Evolutionary conservation across 2,888 invertebrate genomes (phyloP).

Genomic region (Mimumesa dahlbomi): DNA sequence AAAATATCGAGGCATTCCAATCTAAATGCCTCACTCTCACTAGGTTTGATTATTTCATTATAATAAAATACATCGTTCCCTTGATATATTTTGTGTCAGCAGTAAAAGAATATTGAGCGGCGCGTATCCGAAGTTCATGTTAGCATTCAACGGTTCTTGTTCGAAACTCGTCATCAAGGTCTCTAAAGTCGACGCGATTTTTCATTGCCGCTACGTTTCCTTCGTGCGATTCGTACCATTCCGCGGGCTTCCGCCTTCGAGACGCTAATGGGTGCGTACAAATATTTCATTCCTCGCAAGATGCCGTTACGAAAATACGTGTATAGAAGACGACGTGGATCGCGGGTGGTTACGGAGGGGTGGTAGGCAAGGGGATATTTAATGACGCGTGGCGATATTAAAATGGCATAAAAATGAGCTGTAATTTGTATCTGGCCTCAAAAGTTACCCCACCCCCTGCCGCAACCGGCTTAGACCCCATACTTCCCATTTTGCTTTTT

Average conservation of each 20-base stretch:
- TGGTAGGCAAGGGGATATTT: slow-evolving; percentile 73
- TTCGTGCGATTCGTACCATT: slow-evolving; percentile 54
- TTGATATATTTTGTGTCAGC: not conserved
- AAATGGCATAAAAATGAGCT: slow-evolving; percentile 80
- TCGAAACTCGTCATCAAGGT: slow-evolving; percentile 23
- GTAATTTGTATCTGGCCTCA: slow-evolving; percentile 79
- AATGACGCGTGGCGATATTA: slow-evolving; percentile 80
- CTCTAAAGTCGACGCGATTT: slow-evolving; percentile 52
- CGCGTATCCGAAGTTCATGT: not conserved
- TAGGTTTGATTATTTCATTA: too few species aligned
- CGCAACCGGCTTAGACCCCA: slow-evolving; percentile 49
- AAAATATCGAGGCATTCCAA: too few species aligned
- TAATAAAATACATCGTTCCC: not conserved
- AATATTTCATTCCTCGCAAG: slow-evolving; percentile 69
- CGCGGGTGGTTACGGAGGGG: slow-evolving; percentile 22
- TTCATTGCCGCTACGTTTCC: slow-evolving; percentile 56
- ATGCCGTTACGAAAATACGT: slow-evolving; percentile 49
- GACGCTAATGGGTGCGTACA: slow-evolving; percentile 68
- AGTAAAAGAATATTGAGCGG: not conserved
- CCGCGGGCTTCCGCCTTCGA: slow-evolving; percentile 62
- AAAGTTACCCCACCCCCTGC: slow-evolving; percentile 69
- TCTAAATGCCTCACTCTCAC: too few species aligned
- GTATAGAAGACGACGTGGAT: slow-evolving; percentile 33
- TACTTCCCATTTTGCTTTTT: slow-evolving; percentile 32
- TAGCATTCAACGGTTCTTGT: not conserved